Conservation (phyloP, 2,888 invertebrate species). For the Troides helena region DNA sequence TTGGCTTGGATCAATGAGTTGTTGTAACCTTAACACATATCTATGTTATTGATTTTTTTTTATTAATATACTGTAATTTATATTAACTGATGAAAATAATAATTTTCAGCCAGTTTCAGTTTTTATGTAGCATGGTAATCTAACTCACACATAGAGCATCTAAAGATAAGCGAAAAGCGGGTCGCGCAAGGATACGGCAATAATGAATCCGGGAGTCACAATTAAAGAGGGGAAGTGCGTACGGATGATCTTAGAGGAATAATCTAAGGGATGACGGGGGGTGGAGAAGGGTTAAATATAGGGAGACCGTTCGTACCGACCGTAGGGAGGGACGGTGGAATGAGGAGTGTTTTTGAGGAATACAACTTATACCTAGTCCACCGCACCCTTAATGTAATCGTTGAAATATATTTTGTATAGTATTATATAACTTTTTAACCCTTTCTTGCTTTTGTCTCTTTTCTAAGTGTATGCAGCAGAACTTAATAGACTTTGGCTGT, state of each 20-base stretch:
- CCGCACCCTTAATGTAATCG: not conserved
- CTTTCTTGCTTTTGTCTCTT: too few relatives aligned
- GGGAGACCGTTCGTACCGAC: constrained; percentile 38
- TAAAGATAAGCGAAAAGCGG: constrained; percentile 71
- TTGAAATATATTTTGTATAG: not conserved
- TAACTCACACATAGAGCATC: constrained; percentile 43
- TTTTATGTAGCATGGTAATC: constrained; percentile 26
- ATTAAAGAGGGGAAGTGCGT: constrained; percentile 77
- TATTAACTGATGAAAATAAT: too few relatives aligned
- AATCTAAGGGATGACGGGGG: constrained; percentile 54
- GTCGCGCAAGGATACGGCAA: constrained; percentile 70
- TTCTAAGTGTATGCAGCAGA: too few relatives aligned
- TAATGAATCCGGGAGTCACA: constrained; percentile 77
- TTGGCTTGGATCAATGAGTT: too few relatives aligned
- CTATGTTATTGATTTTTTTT: too few relatives aligned
- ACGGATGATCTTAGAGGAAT: constrained; percentile 72
- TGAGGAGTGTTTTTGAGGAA: not conserved
- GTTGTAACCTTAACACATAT: too few relatives aligned
- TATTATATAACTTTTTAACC: too few relatives aligned
- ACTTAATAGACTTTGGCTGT: too few relatives aligned
- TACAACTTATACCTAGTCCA: too few relatives aligned
- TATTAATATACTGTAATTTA: too few relatives aligned
- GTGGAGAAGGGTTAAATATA: constrained; percentile 38
- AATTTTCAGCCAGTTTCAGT: constrained; percentile 20
- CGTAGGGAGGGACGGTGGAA: constrained; percentile 15